Base-by-base conservation (phyloP, 2,888 invertebrate species). In the Automeris io region DNA sequence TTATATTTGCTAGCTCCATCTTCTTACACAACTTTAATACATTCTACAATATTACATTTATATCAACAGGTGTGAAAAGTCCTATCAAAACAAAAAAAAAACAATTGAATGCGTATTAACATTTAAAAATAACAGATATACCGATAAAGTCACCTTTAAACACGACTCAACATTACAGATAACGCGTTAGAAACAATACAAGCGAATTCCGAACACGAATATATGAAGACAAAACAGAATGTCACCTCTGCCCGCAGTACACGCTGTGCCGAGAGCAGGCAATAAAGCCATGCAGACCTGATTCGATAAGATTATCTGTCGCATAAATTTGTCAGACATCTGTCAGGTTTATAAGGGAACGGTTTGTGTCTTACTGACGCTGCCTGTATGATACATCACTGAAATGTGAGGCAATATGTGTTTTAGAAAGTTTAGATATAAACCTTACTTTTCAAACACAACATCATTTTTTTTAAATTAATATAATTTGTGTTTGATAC, bases 251-350 rank as follows among this genome's bases (percentile, higher is more conserved):
- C 22, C 26, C 26, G 13, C 8, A 8, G 16, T 29, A 29, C 16
- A 16, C 8, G 29, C n/a, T 8, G 18, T 22, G 33, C 12, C 18
- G 36, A 36, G 16, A 32, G 23, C 18, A 45, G 41, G 65, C 64
- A 73, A 78, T 80, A 81, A 79, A 80, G 70, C 69, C 65, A 70
- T 72, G 59, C 61, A 57, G 56, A 61, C 49, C 47, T 46, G 59
- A 54, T 59, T 48, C 57, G 79, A 82, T 81, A 80, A 73, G 68
- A 65, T 68, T 75, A 79, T 79, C 78, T 61, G 49, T 49, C 54
- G 61, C 66, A 80, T 82, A 82, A 80, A 82, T 77, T 74, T 79
- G 77, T 80, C 77, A 73, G 66, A 43, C 37, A 51, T 52, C 52
- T 54, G 54, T 54, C 54, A 49, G 45, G 21, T 38, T 24, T 26